Percentiles rank a stretch among this genome's conserved stretches.
phyloP scores from a whole-genome alignment of 2,888 invertebrate species.

The Empis livida region DNA sequence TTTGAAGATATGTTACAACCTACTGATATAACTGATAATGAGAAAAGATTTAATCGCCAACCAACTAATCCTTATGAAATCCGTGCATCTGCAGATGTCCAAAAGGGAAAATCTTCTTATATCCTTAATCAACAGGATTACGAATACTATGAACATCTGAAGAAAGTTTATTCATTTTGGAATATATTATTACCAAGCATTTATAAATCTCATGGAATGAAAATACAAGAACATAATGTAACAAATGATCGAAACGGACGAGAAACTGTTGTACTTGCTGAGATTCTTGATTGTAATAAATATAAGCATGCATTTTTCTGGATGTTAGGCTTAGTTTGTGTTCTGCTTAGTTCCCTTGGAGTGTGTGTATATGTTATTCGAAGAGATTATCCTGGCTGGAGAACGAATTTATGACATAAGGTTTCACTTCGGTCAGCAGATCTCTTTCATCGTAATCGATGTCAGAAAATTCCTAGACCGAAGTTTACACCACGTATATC shows the following conservation, averaged over 20 bases:
- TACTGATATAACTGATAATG: conserved; percentile 4
- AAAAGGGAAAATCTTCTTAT: conserved; percentile 11
- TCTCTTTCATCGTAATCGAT: conserved; percentile 1
- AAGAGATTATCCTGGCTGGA: conserved; percentile 21
- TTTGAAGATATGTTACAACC: conserved; percentile 25
- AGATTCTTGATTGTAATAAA: conserved; percentile 25
- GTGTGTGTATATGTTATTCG: conserved; percentile 32
- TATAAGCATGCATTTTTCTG: conserved; percentile 35
- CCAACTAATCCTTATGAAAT: conserved; percentile 10
- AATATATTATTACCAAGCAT: conserved; percentile 24
- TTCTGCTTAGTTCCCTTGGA: conserved; percentile 27
- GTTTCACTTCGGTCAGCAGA: conserved; percentile 24
- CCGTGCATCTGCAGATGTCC: neutral
- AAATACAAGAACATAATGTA: conserved; percentile 1
- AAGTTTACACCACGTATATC: neutral
- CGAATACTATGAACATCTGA: conserved; percentile 26
- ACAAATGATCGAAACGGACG: conserved; percentile 10
- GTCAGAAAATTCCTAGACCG: conserved; percentile 1
- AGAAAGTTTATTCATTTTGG: conserved; percentile 33
- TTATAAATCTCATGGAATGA: conserved; percentile 6
- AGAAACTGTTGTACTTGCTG: conserved; percentile 11
- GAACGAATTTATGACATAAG: conserved; percentile 28
- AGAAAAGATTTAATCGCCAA: conserved; percentile 13
- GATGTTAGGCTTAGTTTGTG: conserved; percentile 28
- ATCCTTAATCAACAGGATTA: conserved; percentile 21